Base-by-base conservation (phyloP, 2,797 vertebrate genomes). In the Anableps anableps region DNA sequence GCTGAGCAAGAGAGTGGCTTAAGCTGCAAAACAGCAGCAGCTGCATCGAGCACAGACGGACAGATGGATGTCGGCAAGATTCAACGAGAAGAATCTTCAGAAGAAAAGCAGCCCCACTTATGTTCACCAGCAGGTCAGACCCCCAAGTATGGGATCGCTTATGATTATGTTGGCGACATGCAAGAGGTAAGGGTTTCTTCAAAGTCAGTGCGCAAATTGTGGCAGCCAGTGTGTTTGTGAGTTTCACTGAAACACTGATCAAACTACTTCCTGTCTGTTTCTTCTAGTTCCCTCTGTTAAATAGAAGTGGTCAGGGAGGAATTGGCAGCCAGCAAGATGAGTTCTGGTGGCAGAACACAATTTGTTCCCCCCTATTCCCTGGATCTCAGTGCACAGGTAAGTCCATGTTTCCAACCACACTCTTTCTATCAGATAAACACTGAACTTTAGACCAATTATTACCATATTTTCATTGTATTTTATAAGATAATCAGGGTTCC, bases 281-380 rank as follows among this genome's bases (percentile, higher is more conserved):
- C 88, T 75, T 93, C 92, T 94, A 96, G 97, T 97, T 96, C 94
- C 96, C 97, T 90, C 83, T 96, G 88, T 93, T 97, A 93, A 97
- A 94, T 93, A 92, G 97, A 89, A 96, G 96, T 91, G 95, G 95
- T 84, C 96, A 97, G 95, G 96, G 95, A 94, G 92, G 96, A 89
- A 96, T 94, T 85, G 94, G 95, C 92, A 96, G 91, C 93, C 97
- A 97, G 93, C 97, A 97, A 82, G 97, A 97, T 87, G 97, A 98
- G 77, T 97, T 95, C 94, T 99, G 97, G 97, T 99, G 99, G 99
- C 98, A 98, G 93, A 98, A 98, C 94, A 97, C 97, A 53, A 95
- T 98, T 88, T 97, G 97, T 95, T 97, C 99, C 79, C 97, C 98
- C 77, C 95, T 97, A 84, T 97, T 98, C 91, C 96, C 98, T 92